Base-by-base conservation (phyloP, 2,888 invertebrate species). In the Polydesmus complanatus region DNA sequence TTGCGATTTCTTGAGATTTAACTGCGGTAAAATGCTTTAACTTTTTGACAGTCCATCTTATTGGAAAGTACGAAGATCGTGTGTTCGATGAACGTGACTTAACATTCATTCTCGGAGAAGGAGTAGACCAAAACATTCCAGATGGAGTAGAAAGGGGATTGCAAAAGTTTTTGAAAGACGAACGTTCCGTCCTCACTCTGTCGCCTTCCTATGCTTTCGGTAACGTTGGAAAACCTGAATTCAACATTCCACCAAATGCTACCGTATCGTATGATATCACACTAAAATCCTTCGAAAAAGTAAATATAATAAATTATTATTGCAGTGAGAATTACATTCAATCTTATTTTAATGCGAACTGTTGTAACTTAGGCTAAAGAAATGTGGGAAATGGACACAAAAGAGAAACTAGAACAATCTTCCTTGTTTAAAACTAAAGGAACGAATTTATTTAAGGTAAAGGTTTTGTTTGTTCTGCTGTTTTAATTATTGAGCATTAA, bases 351-450 rank as follows among this genome's bases (percentile, higher is more conserved):
- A 2, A 37, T 23, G 25, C 19, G 64, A 47, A 61, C 54, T 54
- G 58, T 64, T 69, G n/a, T n/a, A n/a, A n/a, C n/a, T 57, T 74
- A 86, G 80, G 81, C 81, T 0, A 85, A 86, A 67, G 87, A 89
- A 66, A 73, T 78, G 54, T 96, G 94, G 93, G 81, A 86, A 52
- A 79, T 96, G 78, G 84, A 87, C 63, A 78, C 79, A 0, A 73
- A 78, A 0, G 89, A 95, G 73, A 88, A 88, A 71, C 67, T 96
- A 3, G 85, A 85, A 61, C 87, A 88, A 70, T 83, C 88, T 0
- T 83, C 84, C 72, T 76, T 86, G 18, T 85, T 83, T 65, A 97
- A 97, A 75, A 86, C 88, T 64, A 93, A 89, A 71, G 97, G 95
- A 54, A 95, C 92, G 0, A 80, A 81, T 55, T 94, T 89, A 72